A percentile compares a stretch with the other conserved stretches of the same genome.
Conservation (phyloP, 2,797 vertebrate genomes). For the Manis pentadactyla region DNA sequence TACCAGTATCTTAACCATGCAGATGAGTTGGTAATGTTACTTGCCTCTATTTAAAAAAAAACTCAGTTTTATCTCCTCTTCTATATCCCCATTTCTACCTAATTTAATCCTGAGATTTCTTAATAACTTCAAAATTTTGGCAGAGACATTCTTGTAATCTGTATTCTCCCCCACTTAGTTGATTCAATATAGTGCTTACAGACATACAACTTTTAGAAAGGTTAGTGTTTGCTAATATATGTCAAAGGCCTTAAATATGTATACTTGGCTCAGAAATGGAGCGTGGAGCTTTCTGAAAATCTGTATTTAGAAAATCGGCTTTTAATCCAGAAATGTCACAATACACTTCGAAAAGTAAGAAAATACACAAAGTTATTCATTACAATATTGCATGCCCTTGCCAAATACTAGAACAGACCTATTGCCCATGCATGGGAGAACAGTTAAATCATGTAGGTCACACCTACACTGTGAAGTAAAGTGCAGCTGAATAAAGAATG, state of each 20-base stretch:
- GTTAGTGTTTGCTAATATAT: neutral
- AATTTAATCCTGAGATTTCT: neutral
- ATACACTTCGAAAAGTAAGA: neutral
- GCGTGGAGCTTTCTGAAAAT: neutral
- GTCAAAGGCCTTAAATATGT: neutral
- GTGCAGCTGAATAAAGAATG: neutral
- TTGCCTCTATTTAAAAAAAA: neutral
- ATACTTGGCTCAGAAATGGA: neutral
- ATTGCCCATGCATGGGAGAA: neutral
- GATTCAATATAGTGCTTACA: neutral
- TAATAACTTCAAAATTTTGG: neutral
- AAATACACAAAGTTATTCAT: neutral
- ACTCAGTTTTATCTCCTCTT: neutral
- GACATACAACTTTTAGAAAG: neutral
- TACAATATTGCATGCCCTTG: neutral
- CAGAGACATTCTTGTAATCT: neutral
- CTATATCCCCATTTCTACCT: neutral
- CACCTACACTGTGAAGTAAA: neutral
- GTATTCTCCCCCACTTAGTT: neutral
- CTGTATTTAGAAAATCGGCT: neutral
- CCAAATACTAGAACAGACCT: neutral
- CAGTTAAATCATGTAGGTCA: neutral
- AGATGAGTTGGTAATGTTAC: neutral
- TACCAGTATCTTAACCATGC: neutral
- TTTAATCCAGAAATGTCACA: neutral